phyloP scores from a whole-genome alignment of 2,113 vertebrate genomes.

The Podiceps cristatus region DNA sequence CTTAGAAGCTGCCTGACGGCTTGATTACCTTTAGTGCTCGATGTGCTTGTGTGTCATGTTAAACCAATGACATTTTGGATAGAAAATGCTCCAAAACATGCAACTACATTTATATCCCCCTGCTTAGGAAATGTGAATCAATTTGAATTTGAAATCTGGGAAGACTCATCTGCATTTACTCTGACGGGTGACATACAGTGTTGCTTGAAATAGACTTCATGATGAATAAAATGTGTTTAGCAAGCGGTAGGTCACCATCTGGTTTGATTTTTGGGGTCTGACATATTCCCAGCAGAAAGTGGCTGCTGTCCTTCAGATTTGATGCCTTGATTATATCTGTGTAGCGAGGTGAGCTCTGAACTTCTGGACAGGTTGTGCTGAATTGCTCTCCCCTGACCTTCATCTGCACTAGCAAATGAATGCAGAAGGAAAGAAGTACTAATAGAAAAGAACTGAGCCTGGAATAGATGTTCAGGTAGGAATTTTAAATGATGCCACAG shows the following conservation, averaged over 20 bases:
- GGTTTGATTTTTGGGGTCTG: not conserved
- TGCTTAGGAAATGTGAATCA: not conserved
- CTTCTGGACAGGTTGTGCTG: not conserved
- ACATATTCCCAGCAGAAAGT: not conserved
- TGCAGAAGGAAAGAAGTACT: not conserved
- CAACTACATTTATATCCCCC: not conserved
- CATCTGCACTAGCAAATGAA: not conserved
- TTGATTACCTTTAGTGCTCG: not conserved
- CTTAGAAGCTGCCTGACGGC: not conserved
- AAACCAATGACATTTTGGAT: not conserved
- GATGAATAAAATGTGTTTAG: not conserved
- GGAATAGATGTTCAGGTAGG: not conserved
- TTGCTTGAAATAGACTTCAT: not conserved
- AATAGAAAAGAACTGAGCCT: not conserved
- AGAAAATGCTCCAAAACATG: not conserved
- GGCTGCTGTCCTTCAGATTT: not conserved
- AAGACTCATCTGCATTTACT: not conserved
- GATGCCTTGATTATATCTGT: not conserved
- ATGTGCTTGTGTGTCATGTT: rapidly evolving
- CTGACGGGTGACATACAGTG: not conserved
- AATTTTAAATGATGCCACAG: not conserved
- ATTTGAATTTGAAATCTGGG: not conserved
- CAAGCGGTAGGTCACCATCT: not conserved
- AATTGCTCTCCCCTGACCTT: not conserved
- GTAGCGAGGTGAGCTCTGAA: not conserved